phyloP scores from a whole-genome alignment of 2,888 invertebrate species.

The Troides oblongomaculatus region DNA sequence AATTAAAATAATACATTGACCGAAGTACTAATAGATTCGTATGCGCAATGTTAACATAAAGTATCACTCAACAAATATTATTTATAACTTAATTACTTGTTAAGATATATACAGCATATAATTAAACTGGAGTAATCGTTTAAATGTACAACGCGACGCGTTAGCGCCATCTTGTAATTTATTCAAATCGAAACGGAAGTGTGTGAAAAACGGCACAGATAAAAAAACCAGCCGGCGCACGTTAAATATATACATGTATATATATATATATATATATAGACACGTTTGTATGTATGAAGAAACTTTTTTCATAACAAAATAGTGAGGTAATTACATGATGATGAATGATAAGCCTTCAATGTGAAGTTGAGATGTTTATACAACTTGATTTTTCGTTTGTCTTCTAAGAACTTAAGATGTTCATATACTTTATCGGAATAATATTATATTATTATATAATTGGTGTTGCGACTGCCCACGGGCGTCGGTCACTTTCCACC shows the following conservation, averaged over 20 bases:
- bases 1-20: too few relatives aligned
- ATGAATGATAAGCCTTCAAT: not conserved
- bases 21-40: too few relatives aligned
- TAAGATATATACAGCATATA: not conserved
- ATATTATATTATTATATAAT: too few relatives aligned
- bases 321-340: not conserved
- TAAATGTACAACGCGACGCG: not conserved
- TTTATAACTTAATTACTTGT: constrained; percentile 6
- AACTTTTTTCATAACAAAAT: too few relatives aligned
- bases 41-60: not conserved
- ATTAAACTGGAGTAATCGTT: not conserved
- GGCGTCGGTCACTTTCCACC: too few relatives aligned
- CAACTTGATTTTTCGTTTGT: too few relatives aligned
- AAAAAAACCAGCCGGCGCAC: not conserved
- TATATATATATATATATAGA: not conserved
- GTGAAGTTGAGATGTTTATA: too few relatives aligned
- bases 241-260: not conserved
- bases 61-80: not conserved
- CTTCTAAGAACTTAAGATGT: too few relatives aligned
- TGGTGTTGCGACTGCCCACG: too few relatives aligned
- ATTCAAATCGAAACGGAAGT: constrained; percentile 12
- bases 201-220: constrained; percentile 4
- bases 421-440: too few relatives aligned
- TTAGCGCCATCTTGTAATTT: constrained; percentile 13
- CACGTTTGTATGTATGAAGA: not conserved